phyloP scores from a whole-genome alignment of 2,113 vertebrate genomes.

The Gymnarchus niloticus region DNA sequence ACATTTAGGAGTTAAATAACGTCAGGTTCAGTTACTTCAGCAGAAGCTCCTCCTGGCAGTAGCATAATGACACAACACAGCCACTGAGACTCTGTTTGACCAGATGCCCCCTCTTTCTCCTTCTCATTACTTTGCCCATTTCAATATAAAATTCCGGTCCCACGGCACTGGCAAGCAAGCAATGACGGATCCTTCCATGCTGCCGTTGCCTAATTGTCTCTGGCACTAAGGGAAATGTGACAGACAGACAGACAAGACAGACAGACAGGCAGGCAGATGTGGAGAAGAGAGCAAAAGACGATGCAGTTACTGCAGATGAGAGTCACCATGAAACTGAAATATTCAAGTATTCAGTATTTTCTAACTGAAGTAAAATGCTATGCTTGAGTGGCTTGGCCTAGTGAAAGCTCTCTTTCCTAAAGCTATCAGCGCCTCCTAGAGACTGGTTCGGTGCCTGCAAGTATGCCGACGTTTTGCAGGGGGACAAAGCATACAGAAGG shows the following conservation, averaged over 20 bases:
- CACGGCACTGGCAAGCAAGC: background rate
- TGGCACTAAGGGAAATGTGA: slow-evolving; percentile 19
- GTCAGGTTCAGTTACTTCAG: background rate
- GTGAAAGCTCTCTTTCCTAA: background rate
- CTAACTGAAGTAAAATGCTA: background rate
- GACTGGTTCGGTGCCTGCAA: background rate
- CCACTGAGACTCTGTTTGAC: background rate
- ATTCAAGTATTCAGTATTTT: background rate
- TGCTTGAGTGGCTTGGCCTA: background rate
- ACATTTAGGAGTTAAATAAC: slow-evolving; percentile 16
- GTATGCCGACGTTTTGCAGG: background rate
- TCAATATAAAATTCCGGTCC: slow-evolving; percentile 5
- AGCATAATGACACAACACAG: background rate
- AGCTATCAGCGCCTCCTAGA: background rate
- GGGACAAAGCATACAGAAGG: background rate
- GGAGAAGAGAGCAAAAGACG: slow-evolving; percentile 20
- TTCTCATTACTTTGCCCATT: slow-evolving; percentile 15
- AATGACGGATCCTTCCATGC: background rate
- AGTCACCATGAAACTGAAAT: background rate
- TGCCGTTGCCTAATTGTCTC: background rate
- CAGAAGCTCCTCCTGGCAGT: background rate
- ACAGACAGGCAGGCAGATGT: slow-evolving; percentile 35
- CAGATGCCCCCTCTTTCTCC: background rate
- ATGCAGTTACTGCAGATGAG: background rate
- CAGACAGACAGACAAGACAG: slow-evolving; percentile 40